These are phyloP conservation scores for Rhogogaster chlorosoma DNA, from an alignment of 2,888 invertebrate genomes.

Conservation along the genomic window DNA sequence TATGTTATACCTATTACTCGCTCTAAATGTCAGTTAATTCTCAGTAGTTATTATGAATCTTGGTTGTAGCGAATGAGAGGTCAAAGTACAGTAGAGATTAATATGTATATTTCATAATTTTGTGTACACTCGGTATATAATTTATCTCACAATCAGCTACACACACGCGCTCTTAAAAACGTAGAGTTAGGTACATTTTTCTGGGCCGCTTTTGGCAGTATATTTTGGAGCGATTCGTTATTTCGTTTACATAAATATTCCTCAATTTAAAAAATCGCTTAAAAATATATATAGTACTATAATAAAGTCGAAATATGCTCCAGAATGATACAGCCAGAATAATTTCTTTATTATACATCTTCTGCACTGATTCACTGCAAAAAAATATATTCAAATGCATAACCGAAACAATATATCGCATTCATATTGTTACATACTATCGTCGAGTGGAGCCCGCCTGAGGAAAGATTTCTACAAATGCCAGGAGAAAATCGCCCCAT, in stretches of 20 bases:
- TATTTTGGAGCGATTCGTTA: constrained; percentile 39
- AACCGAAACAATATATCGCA: not conserved
- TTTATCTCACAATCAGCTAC: constrained; percentile 17
- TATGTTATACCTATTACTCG: no score
- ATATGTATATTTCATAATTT: constrained; percentile 30
- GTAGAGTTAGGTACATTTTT: constrained; percentile 11
- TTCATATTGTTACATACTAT: not conserved
- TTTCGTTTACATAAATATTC: not conserved
- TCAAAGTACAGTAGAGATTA: constrained; percentile 18
- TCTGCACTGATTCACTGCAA: not conserved
- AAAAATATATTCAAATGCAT: not conserved
- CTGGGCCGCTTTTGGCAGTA: constrained; percentile 28
- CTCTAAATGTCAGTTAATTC: not conserved
- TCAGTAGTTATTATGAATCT: not conserved
- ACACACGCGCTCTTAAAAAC: constrained; percentile 5
- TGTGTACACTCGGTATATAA: constrained; percentile 25
- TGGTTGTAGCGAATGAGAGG: not conserved
- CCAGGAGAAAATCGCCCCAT: not conserved
- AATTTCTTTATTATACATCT: not conserved
- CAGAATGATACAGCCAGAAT: constrained; percentile 28
- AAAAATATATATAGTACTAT: constrained; percentile 41
- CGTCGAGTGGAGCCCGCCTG: not conserved
- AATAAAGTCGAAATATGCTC: constrained; percentile 25
- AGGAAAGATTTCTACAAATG: not conserved
- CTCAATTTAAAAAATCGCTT: constrained; percentile 25